Conservation (phyloP, 37 sponge, comb jelly and placozoan species). For the Aplysina aerophoba region DNA sequence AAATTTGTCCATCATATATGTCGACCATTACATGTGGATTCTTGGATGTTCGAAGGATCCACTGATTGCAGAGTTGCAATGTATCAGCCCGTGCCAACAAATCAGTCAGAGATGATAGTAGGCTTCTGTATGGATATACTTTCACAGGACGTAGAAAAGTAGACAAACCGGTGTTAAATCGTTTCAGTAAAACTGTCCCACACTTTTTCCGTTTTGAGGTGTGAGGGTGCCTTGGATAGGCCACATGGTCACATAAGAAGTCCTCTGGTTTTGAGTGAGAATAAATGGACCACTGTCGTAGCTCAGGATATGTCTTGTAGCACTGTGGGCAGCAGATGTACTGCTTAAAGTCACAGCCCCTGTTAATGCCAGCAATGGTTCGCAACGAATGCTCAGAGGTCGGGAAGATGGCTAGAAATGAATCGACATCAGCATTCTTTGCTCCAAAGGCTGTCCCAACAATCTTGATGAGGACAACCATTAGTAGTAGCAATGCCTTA, state of each 20-base stretch:
- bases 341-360: not conserved
- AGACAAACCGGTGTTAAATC: not conserved
- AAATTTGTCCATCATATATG: constrained; percentile 54
- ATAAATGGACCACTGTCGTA: constrained; percentile 1
- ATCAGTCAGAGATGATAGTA: constrained; percentile 27
- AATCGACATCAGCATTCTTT: not conserved
- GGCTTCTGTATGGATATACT: constrained; percentile 18
- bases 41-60: not conserved
- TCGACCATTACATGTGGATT: constrained; percentile 21
- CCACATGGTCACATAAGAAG: constrained; percentile 5
- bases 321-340: constrained; percentile 53
- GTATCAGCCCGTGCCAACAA: constrained; percentile 18
- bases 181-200: not conserved
- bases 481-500: not conserved
- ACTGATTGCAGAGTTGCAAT: constrained; percentile 45
- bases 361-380: not conserved
- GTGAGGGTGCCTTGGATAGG: constrained; percentile 44
- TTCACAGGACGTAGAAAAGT: constrained; percentile 28
- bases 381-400: not conserved
- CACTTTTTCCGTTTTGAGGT: constrained; percentile 16
- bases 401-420: not conserved
- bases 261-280: not conserved
- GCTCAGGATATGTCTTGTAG: constrained; percentile 21
- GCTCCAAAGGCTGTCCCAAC: not conserved
- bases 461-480: not conserved